Percentiles rank a stretch among this genome's conserved stretches.
Evolutionary conservation across 2,797 vertebrate species (phyloP).

Genomic region (Rhyacichthys aspro): DNA sequence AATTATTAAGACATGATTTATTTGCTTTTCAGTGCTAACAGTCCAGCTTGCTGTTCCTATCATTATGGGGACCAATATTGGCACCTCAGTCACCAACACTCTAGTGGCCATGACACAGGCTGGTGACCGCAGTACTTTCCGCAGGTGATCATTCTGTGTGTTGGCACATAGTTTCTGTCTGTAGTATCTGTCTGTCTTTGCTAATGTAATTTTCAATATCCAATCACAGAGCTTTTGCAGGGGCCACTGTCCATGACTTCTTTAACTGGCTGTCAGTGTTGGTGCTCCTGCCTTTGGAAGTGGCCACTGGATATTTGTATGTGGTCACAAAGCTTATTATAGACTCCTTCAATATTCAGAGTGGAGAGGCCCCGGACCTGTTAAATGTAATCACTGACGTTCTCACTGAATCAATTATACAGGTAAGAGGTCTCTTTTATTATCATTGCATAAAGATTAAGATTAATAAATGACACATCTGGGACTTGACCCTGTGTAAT

Average conservation of each 20-base stretch:
- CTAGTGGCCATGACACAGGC: constrained; percentile 94
- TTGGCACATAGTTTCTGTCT: not conserved
- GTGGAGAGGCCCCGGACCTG: constrained; percentile 88
- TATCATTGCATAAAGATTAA: not conserved
- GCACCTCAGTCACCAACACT: constrained; percentile 97
- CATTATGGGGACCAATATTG: constrained; percentile 98
- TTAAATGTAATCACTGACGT: constrained; percentile 94
- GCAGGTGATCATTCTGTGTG: constrained; percentile 81
- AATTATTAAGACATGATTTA: no score
- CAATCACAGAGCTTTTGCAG: constrained; percentile 89
- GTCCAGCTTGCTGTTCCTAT: constrained; percentile 91
- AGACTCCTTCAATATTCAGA: constrained; percentile 86
- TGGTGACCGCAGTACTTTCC: constrained; percentile 90
- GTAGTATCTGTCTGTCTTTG: not conserved
- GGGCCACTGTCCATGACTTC: constrained; percentile 95
- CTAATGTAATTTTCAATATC: not conserved
- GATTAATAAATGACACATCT: not conserved
- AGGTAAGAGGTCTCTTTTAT: constrained; percentile 68
- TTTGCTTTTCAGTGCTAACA: constrained; percentile 82
- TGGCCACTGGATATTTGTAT: constrained; percentile 85
- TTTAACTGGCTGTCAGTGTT: constrained; percentile 97
- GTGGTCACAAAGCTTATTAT: constrained; percentile 83
- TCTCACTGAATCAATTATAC: constrained; percentile 88
- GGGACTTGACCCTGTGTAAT: no score
- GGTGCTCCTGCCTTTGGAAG: constrained; percentile 89